phyloP scores from a whole-genome alignment of 2,888 invertebrate genomes.

The Caenorhabditis afra region DNA sequence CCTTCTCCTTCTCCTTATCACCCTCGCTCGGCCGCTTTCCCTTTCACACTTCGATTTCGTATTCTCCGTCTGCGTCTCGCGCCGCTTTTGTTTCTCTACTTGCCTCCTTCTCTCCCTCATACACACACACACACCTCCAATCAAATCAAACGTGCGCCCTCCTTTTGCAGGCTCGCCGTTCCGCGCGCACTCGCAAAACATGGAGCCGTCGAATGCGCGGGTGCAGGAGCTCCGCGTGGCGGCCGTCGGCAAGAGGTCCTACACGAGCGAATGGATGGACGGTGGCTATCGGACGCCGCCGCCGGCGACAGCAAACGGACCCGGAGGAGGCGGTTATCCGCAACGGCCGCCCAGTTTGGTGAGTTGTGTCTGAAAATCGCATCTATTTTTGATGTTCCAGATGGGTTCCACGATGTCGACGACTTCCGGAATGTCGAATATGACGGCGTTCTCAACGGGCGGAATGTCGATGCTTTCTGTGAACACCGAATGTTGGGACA shows the following conservation, averaged over 20 bases:
- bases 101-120: not conserved
- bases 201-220: slow-evolving; percentile 45
- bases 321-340: not conserved
- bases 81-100: not conserved
- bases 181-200: slow-evolving; percentile 38
- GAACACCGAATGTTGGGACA: slow-evolving; percentile 38
- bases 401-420: slow-evolving; percentile 48
- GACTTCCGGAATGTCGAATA: slow-evolving; percentile 43
- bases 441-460: slow-evolving; percentile 25
- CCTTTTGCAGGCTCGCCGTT: slow-evolving; percentile 36
- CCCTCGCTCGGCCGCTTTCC: no score
- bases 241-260: slow-evolving; percentile 32
- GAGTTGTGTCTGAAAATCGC: not conserved
- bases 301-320: not conserved
- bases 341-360: slow-evolving; percentile 52
- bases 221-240: slow-evolving; percentile 44
- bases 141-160: not conserved
- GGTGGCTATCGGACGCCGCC: slow-evolving; percentile 16
- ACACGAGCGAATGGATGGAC: slow-evolving; percentile 54
- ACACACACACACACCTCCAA: no score
- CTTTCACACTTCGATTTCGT: slow-evolving; percentile 6
- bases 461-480: slow-evolving; percentile 45
- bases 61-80: no score
- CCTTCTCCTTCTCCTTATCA: not conserved
- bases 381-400: slow-evolving; percentile 12